Conservation (phyloP, 2,888 invertebrate genomes). For the Agonopterix arenella region DNA sequence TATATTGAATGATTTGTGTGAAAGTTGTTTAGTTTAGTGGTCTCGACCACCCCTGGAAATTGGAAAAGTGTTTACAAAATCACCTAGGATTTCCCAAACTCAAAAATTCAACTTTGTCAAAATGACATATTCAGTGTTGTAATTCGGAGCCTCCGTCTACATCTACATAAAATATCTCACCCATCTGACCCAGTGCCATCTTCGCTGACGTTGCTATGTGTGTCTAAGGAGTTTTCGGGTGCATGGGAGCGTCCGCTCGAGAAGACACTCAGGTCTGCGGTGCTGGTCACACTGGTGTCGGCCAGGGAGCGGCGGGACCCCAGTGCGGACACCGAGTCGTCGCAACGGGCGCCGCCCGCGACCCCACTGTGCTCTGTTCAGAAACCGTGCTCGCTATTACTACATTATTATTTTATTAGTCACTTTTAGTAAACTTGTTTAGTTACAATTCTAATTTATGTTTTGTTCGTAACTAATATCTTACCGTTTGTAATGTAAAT, state of each 20-base stretch:
- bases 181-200: constrained; percentile 84
- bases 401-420: too few species aligned
- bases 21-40: too few species aligned
- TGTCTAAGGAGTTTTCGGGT: constrained; percentile 84
- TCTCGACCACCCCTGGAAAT: too few species aligned
- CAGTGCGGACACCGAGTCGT: constrained; percentile 82
- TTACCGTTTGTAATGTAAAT: too few species aligned
- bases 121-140: too few species aligned
- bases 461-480: too few species aligned
- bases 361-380: constrained; percentile 59
- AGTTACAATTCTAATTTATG: too few species aligned
- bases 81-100: too few species aligned
- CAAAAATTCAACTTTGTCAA: too few species aligned
- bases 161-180: constrained; percentile 59
- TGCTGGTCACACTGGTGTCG: constrained; percentile 90
- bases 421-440: too few species aligned
- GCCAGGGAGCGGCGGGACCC: constrained; percentile 88
- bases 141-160: constrained; percentile 5
- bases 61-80: too few species aligned
- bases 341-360: constrained; percentile 55
- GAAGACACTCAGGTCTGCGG: constrained; percentile 88
- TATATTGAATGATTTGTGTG: too few species aligned
- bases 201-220: constrained; percentile 86
- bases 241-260: constrained; percentile 85
- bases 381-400: background rate